Percentiles rank a stretch among this genome's conserved stretches.
These are phyloP conservation scores for Lepus europaeus DNA, from an alignment of 2,113 vertebrate species.

Conservation along the genomic window DNA sequence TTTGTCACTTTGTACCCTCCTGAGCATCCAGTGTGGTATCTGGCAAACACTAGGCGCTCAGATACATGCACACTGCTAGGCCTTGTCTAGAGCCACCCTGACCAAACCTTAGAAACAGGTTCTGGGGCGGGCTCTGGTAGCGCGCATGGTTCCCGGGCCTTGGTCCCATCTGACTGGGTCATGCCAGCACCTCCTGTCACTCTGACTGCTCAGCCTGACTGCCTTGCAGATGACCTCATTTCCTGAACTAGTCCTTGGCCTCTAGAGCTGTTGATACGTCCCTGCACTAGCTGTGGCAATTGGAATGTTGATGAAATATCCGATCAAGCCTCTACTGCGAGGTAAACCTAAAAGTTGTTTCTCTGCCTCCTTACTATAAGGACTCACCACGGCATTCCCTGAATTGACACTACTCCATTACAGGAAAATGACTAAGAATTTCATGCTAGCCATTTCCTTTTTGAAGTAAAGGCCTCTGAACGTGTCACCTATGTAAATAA, in stretches of 20 bases:
- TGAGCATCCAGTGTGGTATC: not conserved
- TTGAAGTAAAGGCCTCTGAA: conserved; percentile 26
- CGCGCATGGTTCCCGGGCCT: not conserved
- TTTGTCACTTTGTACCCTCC: not conserved
- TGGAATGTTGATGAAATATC: not conserved
- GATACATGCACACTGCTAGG: not conserved
- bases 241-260: not conserved
- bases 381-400: not conserved
- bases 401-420: not conserved
- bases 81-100: not conserved
- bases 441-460: not conserved
- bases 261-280: not conserved
- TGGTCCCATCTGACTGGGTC: not conserved
- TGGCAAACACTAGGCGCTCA: not conserved
- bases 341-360: not conserved
- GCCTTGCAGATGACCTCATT: not conserved
- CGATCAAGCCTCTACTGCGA: not conserved
- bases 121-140: not conserved
- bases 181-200: not conserved
- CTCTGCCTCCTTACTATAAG: not conserved
- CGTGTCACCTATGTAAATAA: not conserved
- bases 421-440: not conserved
- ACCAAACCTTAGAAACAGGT: not conserved
- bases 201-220: not conserved
- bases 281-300: not conserved